These are phyloP conservation scores for Penaeus chinensis DNA, from an alignment of 1,140 invertebrate genomes.

Conservation along the genomic window DNA sequence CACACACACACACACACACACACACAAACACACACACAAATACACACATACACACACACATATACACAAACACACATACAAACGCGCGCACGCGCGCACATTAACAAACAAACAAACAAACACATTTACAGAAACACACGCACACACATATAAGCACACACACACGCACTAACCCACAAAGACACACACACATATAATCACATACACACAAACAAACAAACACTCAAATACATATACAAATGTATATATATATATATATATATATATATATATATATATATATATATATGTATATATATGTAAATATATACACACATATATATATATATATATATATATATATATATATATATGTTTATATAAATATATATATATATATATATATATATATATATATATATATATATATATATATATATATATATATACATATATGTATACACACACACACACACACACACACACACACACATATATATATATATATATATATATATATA, in stretches of 20 bases:
- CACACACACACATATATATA: not conserved
- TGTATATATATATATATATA: not conserved
- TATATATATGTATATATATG: not conserved
- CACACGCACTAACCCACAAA: no score
- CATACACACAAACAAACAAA: not conserved
- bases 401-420: not conserved
- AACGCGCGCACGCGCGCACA: no score
- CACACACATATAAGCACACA: no score
- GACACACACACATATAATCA: no score
- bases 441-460: no score
- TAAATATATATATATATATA: constrained; percentile 23
- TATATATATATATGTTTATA: not conserved
- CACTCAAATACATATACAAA: not conserved
- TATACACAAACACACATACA: no score
- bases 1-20: no score
- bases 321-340: constrained; percentile 1
- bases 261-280: not conserved
- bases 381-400: constrained; percentile 11
- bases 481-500: not conserved
- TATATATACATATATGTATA: not conserved
- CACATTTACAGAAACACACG: no score
- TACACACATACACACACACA: no score
- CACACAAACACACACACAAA: no score
- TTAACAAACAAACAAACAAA: no score
- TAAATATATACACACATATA: not conserved